A percentile compares a stretch with the other conserved stretches of the same genome.
Conservation (phyloP, 2,113 vertebrate genomes). For the Procapra przewalskii region DNA sequence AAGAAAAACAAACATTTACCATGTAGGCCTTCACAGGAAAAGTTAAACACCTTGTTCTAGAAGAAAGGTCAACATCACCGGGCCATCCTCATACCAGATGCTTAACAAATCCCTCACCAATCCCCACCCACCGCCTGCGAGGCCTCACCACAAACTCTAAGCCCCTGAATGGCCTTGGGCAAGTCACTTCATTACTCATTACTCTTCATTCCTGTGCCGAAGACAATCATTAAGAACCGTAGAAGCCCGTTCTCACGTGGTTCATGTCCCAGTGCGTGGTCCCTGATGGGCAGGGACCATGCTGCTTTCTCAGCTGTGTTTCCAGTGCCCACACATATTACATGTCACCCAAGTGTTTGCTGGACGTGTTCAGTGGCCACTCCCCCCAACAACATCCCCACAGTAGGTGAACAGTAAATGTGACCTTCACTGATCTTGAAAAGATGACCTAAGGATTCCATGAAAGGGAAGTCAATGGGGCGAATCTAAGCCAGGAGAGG, state of each 20-base stretch:
- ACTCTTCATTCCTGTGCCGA: not conserved
- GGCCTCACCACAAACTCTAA: not conserved
- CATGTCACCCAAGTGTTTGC: not conserved
- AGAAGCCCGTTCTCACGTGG: not conserved
- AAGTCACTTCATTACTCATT: not conserved
- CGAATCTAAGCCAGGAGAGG: not conserved
- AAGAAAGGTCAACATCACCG: not conserved
- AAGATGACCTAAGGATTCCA: not conserved
- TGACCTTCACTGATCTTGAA: constrained; percentile 60
- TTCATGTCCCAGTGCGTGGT: not conserved
- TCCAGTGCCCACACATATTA: not conserved
- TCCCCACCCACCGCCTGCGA: no score
- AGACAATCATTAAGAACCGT: not conserved
- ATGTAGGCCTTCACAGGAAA: not conserved
- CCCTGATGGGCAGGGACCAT: not conserved
- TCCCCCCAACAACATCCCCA: not conserved
- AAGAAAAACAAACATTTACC: not conserved
- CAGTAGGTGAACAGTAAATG: not conserved
- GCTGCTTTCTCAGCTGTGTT: not conserved
- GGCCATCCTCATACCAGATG: not conserved
- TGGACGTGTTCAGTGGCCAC: not conserved
- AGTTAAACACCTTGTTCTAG: not conserved
- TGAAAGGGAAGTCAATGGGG: not conserved
- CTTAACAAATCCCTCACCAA: not conserved
- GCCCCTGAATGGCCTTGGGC: not conserved